Base-by-base conservation (phyloP, 1,140 invertebrate genomes). In the Acyrthosiphon pisum region DNA sequence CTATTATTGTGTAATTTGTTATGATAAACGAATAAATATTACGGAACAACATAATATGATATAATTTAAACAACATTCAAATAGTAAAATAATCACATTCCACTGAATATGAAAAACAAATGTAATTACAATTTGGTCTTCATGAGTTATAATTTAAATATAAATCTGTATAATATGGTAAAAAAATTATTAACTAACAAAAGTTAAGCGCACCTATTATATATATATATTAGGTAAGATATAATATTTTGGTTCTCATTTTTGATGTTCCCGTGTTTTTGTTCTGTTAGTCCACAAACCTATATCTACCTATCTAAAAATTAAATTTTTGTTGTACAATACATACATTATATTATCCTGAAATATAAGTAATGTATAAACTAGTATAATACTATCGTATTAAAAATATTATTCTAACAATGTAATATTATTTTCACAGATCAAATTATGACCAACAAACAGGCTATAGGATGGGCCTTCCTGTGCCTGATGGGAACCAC, bases 381-480 rank as follows among this genome's bases (percentile, higher is more conserved):
- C 2, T 46, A 68, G 30, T n/a, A 76, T 14, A 6, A 76, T 14
- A 1, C 60, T 18, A 76, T 30, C 1, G n/a, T 6, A n/a, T 18
- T n/a, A 6, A n/a, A 76, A 76, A 76, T n/a, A 2, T 35, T 48
- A 20, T 88, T 46, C 30, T 68, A 68, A 44, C 18, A n/a, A 26
- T 37, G 3, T n/a, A 44, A 37, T n/a, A n/a, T 53, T 89, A 11
- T 91, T 81, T 90, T 94, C 53, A 6, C 88, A 76, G 93, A 83
- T 91, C 91, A 41, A 93, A 94, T 93, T 68, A 95, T 94, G 94
- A 90, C 93, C 90, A 94, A 94, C 48, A 94, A 93, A 93, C 94
- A 95, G 93, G 93, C 94, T 84, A 94, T 94, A 93, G 94, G 94
- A 93, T 95, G 94, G 94, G 93, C 93, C 7, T 91, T 95, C 89